These are phyloP conservation scores for Cecidostiba fungosa DNA, from an alignment of 2,888 invertebrate genomes.

Conservation along the genomic window DNA sequence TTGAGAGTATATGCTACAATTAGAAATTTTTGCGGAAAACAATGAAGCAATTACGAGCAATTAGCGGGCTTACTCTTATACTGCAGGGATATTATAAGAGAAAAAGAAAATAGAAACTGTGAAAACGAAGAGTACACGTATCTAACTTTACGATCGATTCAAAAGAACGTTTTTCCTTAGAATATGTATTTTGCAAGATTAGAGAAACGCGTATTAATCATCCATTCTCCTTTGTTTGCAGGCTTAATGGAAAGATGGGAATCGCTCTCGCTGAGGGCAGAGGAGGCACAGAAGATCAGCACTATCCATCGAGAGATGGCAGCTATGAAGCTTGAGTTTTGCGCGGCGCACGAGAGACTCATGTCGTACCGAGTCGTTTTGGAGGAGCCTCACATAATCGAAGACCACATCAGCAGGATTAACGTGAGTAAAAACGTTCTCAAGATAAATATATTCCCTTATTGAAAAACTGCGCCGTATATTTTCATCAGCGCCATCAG, in stretches of 20 bases:
- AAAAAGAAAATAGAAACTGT: background rate
- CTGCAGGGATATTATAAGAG: background rate
- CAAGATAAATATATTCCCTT: too few species aligned
- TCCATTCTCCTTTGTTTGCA: slow-evolving; percentile 67
- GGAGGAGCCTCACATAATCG: slow-evolving; percentile 78
- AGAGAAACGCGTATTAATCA: background rate
- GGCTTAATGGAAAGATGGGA: slow-evolving; percentile 81
- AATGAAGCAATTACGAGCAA: slow-evolving; percentile 34
- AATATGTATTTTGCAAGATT: background rate
- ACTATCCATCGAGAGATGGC: slow-evolving; percentile 78
- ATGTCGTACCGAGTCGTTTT: slow-evolving; percentile 74
- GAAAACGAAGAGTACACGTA: too few species aligned
- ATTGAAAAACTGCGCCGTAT: too few species aligned
- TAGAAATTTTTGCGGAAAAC: slow-evolving; percentile 29
- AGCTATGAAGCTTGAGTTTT: slow-evolving; percentile 75
- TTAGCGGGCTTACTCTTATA: background rate
- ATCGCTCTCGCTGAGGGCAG: slow-evolving; percentile 78
- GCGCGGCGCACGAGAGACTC: slow-evolving; percentile 75
- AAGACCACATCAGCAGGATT: slow-evolving; percentile 79
- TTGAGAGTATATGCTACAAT: slow-evolving; percentile 25
- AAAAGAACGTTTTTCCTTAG: background rate
- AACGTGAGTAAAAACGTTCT: slow-evolving; percentile 75
- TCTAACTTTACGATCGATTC: too few species aligned
- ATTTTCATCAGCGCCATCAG: too few species aligned
- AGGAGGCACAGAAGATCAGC: slow-evolving; percentile 78